Conservation (phyloP, 2,888 invertebrate genomes). For the Halictus ligatus region DNA sequence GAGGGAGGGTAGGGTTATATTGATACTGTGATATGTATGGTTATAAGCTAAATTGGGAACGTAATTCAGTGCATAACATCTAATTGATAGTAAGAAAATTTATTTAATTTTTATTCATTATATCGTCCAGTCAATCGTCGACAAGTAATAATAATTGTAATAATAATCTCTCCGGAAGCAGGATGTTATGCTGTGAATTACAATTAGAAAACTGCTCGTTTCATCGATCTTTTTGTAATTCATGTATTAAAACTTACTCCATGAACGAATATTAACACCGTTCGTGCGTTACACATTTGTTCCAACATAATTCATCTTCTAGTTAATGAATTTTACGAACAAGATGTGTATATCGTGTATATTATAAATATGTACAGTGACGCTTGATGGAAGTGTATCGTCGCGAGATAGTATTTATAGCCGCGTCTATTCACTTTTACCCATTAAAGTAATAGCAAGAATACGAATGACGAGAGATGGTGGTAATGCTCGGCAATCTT, state of each 20-base stretch:
- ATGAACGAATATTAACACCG: slow-evolving; percentile 21
- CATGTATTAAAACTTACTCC: slow-evolving; percentile 42
- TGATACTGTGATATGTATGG: slow-evolving; percentile 82
- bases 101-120: slow-evolving; percentile 8
- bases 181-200: slow-evolving; percentile 58
- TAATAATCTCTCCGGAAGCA: background rate
- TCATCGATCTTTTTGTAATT: slow-evolving; percentile 45
- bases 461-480: slow-evolving; percentile 17
- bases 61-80: slow-evolving; percentile 64
- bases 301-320: slow-evolving; percentile 68
- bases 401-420: slow-evolving; percentile 35
- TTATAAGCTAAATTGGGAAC: slow-evolving; percentile 69
- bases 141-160: background rate
- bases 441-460: slow-evolving; percentile 32
- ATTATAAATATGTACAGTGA: slow-evolving; percentile 61
- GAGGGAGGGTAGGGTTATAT: slow-evolving; percentile 76
- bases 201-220: slow-evolving; percentile 26
- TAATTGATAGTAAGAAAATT: slow-evolving; percentile 22
- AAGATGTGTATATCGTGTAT: slow-evolving; percentile 57
- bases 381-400: slow-evolving; percentile 44
- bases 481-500: slow-evolving; percentile 12
- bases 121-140: slow-evolving; percentile 21
- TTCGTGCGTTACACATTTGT: slow-evolving; percentile 44
- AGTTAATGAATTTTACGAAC: slow-evolving; percentile 58
- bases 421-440: slow-evolving; percentile 20